phyloP scores from a whole-genome alignment of 2,888 invertebrate genomes.

The Noctua fimbriata region DNA sequence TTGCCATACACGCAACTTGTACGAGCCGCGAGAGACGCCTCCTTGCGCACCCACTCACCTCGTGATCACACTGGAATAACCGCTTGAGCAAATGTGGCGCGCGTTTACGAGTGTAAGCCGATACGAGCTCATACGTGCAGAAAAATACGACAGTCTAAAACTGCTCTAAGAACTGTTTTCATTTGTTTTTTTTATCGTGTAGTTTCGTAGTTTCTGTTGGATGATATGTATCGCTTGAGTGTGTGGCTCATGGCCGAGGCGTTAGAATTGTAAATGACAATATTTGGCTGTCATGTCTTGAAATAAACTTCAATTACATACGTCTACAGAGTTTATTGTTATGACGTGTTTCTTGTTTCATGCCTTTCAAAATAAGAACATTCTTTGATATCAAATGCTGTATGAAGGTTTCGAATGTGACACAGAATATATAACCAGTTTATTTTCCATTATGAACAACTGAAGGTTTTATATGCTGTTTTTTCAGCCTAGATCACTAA shows the following conservation, averaged over 20 bases:
- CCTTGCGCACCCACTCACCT: neutral
- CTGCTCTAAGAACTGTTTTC: neutral
- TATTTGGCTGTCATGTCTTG: conserved; percentile 9
- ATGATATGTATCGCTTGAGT: no score
- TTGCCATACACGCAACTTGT: neutral
- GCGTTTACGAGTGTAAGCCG: neutral
- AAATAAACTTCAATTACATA: conserved; percentile 24
- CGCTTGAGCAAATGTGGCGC: no score
- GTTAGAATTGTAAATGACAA: neutral
- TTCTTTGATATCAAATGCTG: neutral
- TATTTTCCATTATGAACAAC: neutral
- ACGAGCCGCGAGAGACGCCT: neutral
- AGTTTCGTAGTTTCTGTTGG: neutral
- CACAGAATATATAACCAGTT: neutral
- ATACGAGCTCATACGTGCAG: neutral
- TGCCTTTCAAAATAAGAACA: neutral
- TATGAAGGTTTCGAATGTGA: neutral
- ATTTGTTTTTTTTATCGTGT: neutral
- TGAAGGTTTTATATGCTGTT: neutral
- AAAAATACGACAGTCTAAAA: neutral
- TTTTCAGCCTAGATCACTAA: neutral
- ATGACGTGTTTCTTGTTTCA: neutral
- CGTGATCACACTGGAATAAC: no score
- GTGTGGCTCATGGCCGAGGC: neutral
- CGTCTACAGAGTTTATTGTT: neutral